Evolutionary conservation across 37 sponge, comb jelly and placozoan species (phyloP), one percentile per base, ranked within the genome.

Genomic region (Cladorhizidae sp.): DNA sequence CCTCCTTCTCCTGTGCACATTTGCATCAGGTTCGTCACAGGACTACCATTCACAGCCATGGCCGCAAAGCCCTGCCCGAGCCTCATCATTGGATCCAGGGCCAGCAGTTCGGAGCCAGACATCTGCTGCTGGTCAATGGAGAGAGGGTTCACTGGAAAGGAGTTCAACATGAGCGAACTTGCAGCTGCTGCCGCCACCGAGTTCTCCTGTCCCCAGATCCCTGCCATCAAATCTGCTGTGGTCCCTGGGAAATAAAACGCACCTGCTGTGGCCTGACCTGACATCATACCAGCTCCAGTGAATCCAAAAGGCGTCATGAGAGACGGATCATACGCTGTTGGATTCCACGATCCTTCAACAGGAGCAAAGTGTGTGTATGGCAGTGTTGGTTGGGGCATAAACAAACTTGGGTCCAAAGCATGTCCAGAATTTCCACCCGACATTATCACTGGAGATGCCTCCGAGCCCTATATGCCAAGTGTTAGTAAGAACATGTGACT

Each of bases 121-220:
- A 69, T 22, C 22, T 61, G 71, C 55, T 73, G 77, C 67, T 81
- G 88, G 45, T 88, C 88, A 41, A 88, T 62, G 11, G 77, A 28
- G 9, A 81, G 22, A 40, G 82, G 77, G 45, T 70, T 77, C 61
- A 88, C 31, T 26, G 82, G 25, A 33, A 56, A 67, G 26, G 56
- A 73, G 35, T 62, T 62, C 57, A 80, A 63, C 87, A 86, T 43
- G 39, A 86, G 87, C 17, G 69, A 67, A 25, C 64, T 77, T 5
- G 23, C 26, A 31, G 52, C 50, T 5, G 23, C 26, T 17, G 52
- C 50, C 2, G 67, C 67, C 26, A 18, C 38, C 8, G 49, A 39
- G 22, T 82, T 71, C 56, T 88, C 88, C 51, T 88, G 88, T 58
- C 65, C 57, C 88, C 88, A 88, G 49, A 88, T 83, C 32, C n/a